Percentiles rank a stretch among this genome's conserved stretches.
phyloP scores from a whole-genome alignment of 1,140 invertebrate species.

The Bombus confusus region DNA sequence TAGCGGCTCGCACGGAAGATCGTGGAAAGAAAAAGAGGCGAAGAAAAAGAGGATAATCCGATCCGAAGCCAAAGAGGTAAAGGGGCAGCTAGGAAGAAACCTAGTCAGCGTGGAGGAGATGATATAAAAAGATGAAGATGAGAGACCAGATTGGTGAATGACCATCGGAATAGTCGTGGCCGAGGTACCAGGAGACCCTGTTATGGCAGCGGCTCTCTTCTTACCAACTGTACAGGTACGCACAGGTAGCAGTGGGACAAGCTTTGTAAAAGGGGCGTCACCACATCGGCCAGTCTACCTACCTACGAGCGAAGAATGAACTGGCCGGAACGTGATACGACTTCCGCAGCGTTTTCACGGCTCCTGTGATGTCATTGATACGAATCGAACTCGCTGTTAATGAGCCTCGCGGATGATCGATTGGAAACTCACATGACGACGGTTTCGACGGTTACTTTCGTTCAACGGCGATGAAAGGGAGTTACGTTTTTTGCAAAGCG shows the following conservation, averaged over 20 bases:
- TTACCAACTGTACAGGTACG: conserved; percentile 33
- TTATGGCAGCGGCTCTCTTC: conserved; percentile 51
- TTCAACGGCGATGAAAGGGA: neutral
- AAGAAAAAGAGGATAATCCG: neutral
- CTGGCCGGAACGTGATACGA: conserved; percentile 50
- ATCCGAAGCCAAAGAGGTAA: neutral
- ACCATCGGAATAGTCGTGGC: conserved; percentile 47
- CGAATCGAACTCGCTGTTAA: conserved; percentile 31
- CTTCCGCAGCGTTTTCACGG: conserved; percentile 42
- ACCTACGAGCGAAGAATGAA: conserved; percentile 58
- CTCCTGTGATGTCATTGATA: conserved; percentile 43
- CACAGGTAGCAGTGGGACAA: conserved; percentile 43
- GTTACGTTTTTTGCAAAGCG: no score
- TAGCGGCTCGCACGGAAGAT: neutral
- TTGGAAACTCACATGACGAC: neutral
- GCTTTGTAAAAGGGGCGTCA: conserved; percentile 55
- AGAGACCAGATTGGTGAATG: conserved; percentile 52
- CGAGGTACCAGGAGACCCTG: conserved; percentile 24
- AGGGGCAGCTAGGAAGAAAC: neutral
- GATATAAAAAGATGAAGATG: conserved; percentile 55
- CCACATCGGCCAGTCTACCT: conserved; percentile 47
- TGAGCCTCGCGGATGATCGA: neutral
- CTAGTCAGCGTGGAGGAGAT: conserved; percentile 21
- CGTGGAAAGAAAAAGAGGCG: neutral
- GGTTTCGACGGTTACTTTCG: neutral